Evolutionary conservation across 2,888 invertebrate genomes (phyloP).

Genomic region (Brenthis ino): DNA sequence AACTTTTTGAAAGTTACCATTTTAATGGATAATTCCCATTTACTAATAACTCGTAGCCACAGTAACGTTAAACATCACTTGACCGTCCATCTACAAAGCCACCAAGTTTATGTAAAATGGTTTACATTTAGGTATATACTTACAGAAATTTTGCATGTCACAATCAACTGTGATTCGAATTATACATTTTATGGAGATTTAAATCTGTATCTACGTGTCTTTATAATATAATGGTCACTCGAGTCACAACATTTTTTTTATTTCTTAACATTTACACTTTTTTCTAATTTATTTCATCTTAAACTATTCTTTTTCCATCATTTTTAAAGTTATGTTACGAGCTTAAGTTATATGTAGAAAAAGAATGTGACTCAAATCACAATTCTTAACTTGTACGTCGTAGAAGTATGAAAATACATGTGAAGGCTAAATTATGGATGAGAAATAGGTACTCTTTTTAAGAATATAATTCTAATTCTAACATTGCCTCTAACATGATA

Average conservation of each 20-base stretch:
- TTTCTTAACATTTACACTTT: slow-evolving; percentile 15
- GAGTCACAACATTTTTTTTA: slow-evolving; percentile 17
- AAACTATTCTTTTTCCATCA: slow-evolving; percentile 4
- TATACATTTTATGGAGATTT: slow-evolving; percentile 1
- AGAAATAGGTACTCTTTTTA: slow-evolving; percentile 3
- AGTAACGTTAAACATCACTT: slow-evolving; percentile 53
- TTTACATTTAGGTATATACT: slow-evolving; percentile 2
- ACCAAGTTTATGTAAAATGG: slow-evolving; percentile 12
- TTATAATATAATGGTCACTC: slow-evolving; percentile 22
- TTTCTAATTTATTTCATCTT: neutral
- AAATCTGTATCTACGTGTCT: slow-evolving; percentile 4
- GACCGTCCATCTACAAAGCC: slow-evolving; percentile 21
- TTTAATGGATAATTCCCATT: slow-evolving; percentile 60
- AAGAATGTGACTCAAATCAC: neutral
- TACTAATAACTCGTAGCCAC: slow-evolving; percentile 44
- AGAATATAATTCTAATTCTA: slow-evolving; percentile 5
- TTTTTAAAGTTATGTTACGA: slow-evolving; percentile 9
- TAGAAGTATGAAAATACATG: slow-evolving; percentile 19
- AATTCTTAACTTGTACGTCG: slow-evolving; percentile 13
- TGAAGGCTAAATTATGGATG: slow-evolving; percentile 8
- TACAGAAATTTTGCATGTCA: neutral
- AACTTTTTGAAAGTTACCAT: slow-evolving; percentile 68
- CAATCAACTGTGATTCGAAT: neutral
- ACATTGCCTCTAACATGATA: slow-evolving; percentile 13
- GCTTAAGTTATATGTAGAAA: slow-evolving; percentile 13